Conservation (phyloP, 2,113 vertebrate genomes). For the Otis tarda region DNA sequence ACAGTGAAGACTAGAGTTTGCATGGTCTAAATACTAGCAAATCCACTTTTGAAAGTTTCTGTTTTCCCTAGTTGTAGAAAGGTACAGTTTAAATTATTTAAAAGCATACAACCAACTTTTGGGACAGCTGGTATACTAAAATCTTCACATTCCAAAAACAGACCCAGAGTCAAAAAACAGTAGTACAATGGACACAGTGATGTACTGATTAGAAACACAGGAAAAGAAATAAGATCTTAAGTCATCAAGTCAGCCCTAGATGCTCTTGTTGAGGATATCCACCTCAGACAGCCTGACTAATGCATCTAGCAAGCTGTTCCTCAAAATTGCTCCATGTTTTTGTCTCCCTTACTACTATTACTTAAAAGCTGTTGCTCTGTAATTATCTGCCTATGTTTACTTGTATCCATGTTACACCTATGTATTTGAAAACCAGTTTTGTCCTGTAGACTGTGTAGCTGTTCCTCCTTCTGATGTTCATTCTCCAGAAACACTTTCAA, state of each 20-base stretch:
- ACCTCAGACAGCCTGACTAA: background rate
- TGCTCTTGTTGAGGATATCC: background rate
- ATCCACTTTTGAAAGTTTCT: background rate
- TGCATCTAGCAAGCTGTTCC: background rate
- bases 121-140: background rate
- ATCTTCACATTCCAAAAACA: background rate
- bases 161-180: background rate
- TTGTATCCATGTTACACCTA: background rate
- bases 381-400: background rate
- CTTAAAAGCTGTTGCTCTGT: background rate
- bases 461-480: slow-evolving; percentile 13
- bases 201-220: background rate
- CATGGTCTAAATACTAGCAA: background rate
- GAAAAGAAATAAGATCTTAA: background rate
- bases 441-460: background rate
- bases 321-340: background rate
- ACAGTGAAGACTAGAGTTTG: background rate
- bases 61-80: background rate
- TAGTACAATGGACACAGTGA: background rate
- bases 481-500: background rate
- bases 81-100: background rate
- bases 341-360: background rate
- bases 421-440: background rate
- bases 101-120: background rate
- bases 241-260: background rate